Evolutionary conservation across 2,888 invertebrate species (phyloP).

Genomic region (Antheraea assamensis): DNA sequence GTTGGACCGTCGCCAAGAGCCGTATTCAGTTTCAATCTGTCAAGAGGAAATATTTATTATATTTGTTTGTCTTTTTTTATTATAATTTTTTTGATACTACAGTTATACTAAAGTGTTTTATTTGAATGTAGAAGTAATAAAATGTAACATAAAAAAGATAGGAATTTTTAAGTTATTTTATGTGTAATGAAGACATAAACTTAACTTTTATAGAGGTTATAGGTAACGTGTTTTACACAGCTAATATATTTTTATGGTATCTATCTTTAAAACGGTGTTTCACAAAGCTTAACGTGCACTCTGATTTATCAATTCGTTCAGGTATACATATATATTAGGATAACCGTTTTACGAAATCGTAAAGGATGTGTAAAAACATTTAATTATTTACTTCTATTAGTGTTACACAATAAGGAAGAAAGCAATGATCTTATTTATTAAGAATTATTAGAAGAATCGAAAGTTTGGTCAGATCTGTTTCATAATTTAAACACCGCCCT

Average conservation of each 20-base stretch:
- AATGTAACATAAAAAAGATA: neutral
- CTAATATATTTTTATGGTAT: neutral
- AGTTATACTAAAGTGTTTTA: too few relatives aligned
- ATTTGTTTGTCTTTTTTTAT: neutral
- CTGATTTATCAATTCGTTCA: neutral
- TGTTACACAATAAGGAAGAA: neutral
- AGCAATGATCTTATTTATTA: neutral
- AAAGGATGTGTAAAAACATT: neutral
- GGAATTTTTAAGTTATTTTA: neutral
- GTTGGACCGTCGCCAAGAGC: neutral
- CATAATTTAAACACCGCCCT: neutral
- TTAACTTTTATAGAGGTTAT: neutral
- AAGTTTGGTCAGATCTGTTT: neutral
- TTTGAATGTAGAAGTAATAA: too few relatives aligned
- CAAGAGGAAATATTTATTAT: neutral
- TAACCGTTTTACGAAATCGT: neutral
- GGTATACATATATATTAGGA: neutral
- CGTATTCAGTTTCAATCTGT: slow-evolving; percentile 1
- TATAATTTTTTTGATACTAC: neutral
- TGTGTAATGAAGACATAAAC: neutral
- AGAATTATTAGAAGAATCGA: neutral
- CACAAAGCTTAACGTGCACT: neutral
- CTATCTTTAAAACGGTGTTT: neutral
- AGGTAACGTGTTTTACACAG: neutral
- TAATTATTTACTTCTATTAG: too few relatives aligned